These are phyloP conservation scores for Sarcophilus harrisii DNA, from an alignment of 2,797 vertebrate genomes.

Conservation along the genomic window DNA sequence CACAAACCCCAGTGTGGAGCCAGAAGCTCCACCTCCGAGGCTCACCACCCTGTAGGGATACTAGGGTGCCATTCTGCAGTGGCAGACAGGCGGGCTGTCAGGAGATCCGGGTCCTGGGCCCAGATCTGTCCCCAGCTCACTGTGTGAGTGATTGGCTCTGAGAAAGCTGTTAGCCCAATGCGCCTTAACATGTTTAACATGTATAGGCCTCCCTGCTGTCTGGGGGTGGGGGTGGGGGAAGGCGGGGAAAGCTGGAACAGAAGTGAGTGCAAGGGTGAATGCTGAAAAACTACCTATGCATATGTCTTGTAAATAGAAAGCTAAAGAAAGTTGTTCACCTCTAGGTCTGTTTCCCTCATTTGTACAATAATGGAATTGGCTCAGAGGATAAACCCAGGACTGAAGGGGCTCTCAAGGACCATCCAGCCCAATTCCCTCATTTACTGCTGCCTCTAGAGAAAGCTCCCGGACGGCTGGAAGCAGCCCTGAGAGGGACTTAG, in stretches of 20 bases:
- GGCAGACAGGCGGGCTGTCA: neutral
- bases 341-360: neutral
- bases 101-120: neutral
- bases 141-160: neutral
- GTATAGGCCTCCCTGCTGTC: no score
- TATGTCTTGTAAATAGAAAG: no score
- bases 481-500: neutral
- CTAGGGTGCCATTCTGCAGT: neutral
- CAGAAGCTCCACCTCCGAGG: neutral
- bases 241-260: no score
- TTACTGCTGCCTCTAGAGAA: neutral
- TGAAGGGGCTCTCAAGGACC: neutral
- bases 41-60: neutral
- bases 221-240: no score
- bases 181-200: no score
- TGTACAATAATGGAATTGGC: neutral
- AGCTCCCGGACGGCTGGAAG: neutral
- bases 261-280: no score
- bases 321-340: neutral
- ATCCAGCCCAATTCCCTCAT: neutral
- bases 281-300: no score
- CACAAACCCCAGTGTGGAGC: neutral
- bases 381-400: neutral
- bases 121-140: neutral
- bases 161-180: no score